Evolutionary conservation across 2,888 invertebrate species (phyloP).

Genomic region (Bombyx huttoni): DNA sequence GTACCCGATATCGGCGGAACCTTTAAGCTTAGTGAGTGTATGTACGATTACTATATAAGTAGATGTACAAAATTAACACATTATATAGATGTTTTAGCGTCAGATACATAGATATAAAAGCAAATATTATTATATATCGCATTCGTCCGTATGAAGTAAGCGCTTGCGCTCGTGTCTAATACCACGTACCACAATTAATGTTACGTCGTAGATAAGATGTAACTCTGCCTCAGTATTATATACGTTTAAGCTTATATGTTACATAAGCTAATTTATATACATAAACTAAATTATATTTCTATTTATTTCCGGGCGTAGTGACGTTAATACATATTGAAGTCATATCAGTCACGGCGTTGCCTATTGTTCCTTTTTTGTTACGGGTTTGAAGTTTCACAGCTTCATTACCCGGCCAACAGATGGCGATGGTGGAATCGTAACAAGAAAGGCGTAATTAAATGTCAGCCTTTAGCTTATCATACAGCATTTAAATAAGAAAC

Average conservation of each 20-base stretch:
- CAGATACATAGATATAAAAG: slow-evolving; percentile 72
- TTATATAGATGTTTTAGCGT: slow-evolving; percentile 73
- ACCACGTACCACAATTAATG: slow-evolving; percentile 69
- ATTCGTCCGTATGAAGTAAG: slow-evolving; percentile 72
- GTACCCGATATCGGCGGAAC: slow-evolving; percentile 47
- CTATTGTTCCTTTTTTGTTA: slow-evolving; percentile 28
- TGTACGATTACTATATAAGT: slow-evolving; percentile 70
- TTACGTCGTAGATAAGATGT: slow-evolving; percentile 72
- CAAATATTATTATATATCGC: slow-evolving; percentile 72
- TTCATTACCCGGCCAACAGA: slow-evolving; percentile 8
- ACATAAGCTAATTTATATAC: slow-evolving; percentile 72
- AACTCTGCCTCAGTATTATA: slow-evolving; percentile 73
- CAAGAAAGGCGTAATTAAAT: slow-evolving; percentile 28
- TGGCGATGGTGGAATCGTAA: slow-evolving; percentile 18
- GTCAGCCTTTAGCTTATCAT: slow-evolving; percentile 61
- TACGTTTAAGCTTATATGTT: slow-evolving; percentile 72
- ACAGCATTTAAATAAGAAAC: slow-evolving; percentile 62
- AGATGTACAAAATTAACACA: slow-evolving; percentile 73
- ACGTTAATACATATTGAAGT: slow-evolving; percentile 59
- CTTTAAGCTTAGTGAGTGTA: slow-evolving; percentile 69
- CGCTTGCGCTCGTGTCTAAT: slow-evolving; percentile 71
- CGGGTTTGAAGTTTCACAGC: slow-evolving; percentile 7
- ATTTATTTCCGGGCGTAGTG: slow-evolving; percentile 65
- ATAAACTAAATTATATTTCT: slow-evolving; percentile 50
- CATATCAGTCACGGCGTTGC: slow-evolving; percentile 62